A percentile compares a stretch with the other conserved stretches of the same genome.
phyloP scores from a whole-genome alignment of 2,113 vertebrate species.

The Martes martes region DNA sequence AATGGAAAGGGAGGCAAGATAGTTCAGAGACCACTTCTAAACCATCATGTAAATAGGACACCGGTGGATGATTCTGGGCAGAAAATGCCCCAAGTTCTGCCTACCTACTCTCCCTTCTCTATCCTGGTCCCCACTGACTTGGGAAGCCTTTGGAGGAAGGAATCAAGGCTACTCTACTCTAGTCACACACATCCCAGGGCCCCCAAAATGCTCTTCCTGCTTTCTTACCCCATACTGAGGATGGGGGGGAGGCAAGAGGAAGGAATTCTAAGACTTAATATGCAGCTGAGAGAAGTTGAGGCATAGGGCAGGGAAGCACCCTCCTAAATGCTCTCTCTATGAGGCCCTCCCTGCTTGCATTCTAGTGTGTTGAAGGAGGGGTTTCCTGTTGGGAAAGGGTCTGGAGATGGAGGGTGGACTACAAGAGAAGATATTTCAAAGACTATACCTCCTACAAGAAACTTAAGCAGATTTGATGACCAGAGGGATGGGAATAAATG shows the following conservation, averaged over 20 bases:
- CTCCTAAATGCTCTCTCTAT: neutral
- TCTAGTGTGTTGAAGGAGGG: neutral
- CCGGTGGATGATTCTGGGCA: neutral
- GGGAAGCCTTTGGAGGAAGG: neutral
- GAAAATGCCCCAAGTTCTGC: neutral
- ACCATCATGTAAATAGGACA: neutral
- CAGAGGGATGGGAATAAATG: neutral
- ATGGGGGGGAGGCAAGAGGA: neutral
- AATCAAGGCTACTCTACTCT: neutral
- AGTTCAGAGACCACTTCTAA: neutral
- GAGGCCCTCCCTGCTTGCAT: neutral
- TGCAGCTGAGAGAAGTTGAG: neutral
- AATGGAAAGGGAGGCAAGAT: neutral
- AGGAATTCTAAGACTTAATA: neutral
- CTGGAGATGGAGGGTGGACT: neutral
- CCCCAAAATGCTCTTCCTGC: neutral
- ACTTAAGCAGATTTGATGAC: neutral
- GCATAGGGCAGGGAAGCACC: neutral
- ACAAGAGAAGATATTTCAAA: neutral
- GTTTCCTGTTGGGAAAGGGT: neutral
- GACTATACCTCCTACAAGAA: neutral
- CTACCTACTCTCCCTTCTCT: neutral
- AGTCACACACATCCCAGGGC: neutral
- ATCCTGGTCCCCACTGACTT: neutral
- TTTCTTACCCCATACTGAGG: neutral